Evolutionary conservation across 2,888 invertebrate species (phyloP).

Genomic region (Anodontia alba): DNA sequence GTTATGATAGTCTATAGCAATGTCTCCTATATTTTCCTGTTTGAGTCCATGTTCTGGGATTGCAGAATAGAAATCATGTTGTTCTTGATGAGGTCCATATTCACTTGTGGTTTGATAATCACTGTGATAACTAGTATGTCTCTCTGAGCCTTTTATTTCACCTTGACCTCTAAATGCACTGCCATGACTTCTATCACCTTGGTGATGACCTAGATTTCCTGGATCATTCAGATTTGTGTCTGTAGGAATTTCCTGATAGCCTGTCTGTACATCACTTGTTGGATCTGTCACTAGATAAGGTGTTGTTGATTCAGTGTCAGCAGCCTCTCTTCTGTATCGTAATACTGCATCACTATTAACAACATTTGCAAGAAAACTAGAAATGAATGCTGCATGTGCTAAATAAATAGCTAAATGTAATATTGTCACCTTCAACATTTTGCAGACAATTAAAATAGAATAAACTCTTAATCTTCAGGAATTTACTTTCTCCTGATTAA

Average conservation of each 20-base stretch:
- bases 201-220: background rate
- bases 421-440: background rate
- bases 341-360: background rate
- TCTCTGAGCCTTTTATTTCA: no score
- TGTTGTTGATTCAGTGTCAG: constrained; percentile 6
- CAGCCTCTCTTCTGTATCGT: background rate
- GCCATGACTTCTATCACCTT: background rate
- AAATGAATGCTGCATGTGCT: background rate
- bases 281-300: constrained; percentile 6
- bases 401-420: background rate
- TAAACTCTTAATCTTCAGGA: no score
- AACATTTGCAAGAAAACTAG: background rate
- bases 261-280: background rate
- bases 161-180: background rate
- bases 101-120: no score
- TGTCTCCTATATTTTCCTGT: no score
- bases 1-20: constrained; percentile 4
- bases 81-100: background rate
- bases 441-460: no score
- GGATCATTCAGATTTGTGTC: background rate
- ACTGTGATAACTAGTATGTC: background rate
- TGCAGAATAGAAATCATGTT: no score
- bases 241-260: background rate
- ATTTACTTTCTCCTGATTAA: no score
- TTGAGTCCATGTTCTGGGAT: no score